phyloP scores from a whole-genome alignment of 2,113 vertebrate genomes.

The Phodopus roborovskii region DNA sequence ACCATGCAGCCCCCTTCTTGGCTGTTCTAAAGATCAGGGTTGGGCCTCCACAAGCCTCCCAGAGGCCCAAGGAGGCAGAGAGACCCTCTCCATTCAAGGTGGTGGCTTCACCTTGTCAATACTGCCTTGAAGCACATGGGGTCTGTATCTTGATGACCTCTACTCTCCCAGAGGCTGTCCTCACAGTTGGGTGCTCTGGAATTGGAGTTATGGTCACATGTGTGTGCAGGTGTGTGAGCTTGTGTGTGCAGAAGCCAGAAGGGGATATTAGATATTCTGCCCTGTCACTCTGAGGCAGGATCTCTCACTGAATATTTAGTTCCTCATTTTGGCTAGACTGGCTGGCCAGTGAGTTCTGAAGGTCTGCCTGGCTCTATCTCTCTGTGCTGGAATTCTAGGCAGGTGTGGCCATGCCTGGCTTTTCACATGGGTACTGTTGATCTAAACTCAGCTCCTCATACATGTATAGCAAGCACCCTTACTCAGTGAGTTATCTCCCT shows the following conservation, averaged over 20 bases:
- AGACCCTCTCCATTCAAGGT: rapidly evolving
- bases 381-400: too few relatives aligned
- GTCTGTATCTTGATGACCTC: not conserved
- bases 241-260: not conserved
- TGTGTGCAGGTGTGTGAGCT: too few relatives aligned
- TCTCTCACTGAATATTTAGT: not conserved
- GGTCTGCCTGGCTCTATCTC: not conserved
- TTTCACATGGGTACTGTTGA: too few relatives aligned
- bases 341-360: not conserved
- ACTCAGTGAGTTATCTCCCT: not conserved
- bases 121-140: not conserved
- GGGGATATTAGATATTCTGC: too few relatives aligned
- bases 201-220: not conserved
- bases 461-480: not conserved
- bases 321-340: not conserved
- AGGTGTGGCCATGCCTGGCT: not conserved
- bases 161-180: too few relatives aligned
- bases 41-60: not conserved
- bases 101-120: not conserved
- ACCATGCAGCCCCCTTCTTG: too few relatives aligned
- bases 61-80: rapidly evolving
- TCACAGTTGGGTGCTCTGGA: not conserved
- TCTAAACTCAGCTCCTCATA: not conserved
- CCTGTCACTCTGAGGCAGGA: not conserved
- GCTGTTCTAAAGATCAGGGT: not conserved